phyloP scores from a whole-genome alignment of 2,888 invertebrate genomes.

The Drosophila neotestacea region DNA sequence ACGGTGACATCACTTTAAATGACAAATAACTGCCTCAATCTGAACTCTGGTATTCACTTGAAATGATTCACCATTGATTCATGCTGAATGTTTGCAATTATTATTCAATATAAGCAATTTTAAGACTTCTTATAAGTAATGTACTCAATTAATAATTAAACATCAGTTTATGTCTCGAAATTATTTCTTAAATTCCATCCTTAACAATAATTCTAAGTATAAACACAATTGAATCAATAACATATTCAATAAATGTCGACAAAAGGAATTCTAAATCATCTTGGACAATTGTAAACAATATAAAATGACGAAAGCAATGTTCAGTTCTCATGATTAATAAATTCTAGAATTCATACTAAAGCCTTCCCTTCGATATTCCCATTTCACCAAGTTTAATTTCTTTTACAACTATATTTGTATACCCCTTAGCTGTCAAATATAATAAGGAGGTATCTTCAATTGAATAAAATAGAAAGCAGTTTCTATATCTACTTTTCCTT shows the following conservation, averaged over 20 bases:
- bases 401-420: no score
- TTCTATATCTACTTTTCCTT: neutral
- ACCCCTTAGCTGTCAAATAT: neutral
- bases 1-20: constrained; percentile 70
- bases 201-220: constrained; percentile 3
- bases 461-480: no score
- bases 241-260: constrained; percentile 8
- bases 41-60: constrained; percentile 19
- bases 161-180: constrained; percentile 18
- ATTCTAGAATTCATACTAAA: neutral
- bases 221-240: no score
- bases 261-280: constrained; percentile 1
- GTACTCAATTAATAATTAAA: constrained; percentile 36
- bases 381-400: no score
- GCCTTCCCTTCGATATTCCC: no score
- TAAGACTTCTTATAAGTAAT: constrained; percentile 53
- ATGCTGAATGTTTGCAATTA: constrained; percentile 23
- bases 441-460: neutral
- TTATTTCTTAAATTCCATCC: neutral
- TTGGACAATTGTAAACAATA: constrained; percentile 1
- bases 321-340: constrained; percentile 6
- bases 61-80: constrained; percentile 30
- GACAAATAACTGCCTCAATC: constrained; percentile 27
- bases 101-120: constrained; percentile 32
- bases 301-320: neutral